Evolutionary conservation across 2,888 invertebrate genomes (phyloP).

Genomic region (Piscicola geometra): DNA sequence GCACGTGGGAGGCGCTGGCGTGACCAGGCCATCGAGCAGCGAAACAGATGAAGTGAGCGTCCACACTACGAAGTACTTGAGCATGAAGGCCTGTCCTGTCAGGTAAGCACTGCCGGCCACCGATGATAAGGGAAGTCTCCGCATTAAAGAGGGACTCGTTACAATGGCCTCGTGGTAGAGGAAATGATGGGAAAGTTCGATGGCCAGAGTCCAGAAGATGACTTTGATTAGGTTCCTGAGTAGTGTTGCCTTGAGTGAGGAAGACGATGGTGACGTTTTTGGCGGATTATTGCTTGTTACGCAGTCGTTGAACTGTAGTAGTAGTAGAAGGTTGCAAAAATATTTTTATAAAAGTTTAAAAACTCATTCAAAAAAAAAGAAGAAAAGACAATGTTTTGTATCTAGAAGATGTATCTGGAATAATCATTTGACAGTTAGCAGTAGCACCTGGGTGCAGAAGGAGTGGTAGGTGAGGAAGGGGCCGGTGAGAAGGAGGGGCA

Average conservation of each 20-base stretch:
- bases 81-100: conserved; percentile 27
- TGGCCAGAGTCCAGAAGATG: conserved; percentile 9
- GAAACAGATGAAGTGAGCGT: conserved; percentile 6
- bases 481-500: neutral
- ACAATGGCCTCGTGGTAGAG: neutral
- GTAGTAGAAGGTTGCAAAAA: neutral
- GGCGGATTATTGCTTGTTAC: neutral
- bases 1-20: conserved; percentile 20
- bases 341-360: neutral
- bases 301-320: neutral
- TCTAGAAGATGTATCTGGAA: too few species aligned
- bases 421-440: neutral
- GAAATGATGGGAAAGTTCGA: neutral
- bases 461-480: conserved; percentile 5
- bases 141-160: neutral
- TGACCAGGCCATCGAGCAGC: conserved; percentile 1
- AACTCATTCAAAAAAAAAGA: too few species aligned
- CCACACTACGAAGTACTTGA: conserved; percentile 32
- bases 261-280: neutral
- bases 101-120: conserved; percentile 25
- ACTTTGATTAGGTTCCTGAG: too few species aligned
- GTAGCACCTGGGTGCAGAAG: neutral
- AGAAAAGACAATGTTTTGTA: too few species aligned
- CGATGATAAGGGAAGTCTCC: conserved; percentile 13
- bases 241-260: too few species aligned